Conservation (phyloP, 2,113 vertebrate species). For the Parus major region DNA sequence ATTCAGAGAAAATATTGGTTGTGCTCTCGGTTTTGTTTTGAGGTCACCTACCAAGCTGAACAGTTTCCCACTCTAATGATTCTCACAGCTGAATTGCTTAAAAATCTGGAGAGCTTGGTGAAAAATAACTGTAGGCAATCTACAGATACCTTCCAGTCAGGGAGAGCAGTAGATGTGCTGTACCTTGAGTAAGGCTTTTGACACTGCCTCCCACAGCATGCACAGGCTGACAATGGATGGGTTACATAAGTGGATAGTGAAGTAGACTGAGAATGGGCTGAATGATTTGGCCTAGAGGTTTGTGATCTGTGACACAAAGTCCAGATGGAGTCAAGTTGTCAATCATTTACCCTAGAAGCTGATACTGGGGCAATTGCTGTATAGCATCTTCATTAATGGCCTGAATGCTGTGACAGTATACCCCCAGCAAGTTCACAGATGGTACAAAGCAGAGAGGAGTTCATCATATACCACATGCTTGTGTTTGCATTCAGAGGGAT, state of each 20-base stretch:
- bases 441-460: not conserved
- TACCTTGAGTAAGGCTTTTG: not conserved
- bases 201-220: not conserved
- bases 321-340: not conserved
- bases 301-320: not conserved
- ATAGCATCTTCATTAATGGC: not conserved
- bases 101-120: not conserved
- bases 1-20: not conserved
- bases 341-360: not conserved
- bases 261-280: not conserved
- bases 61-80: not conserved
- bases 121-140: not conserved
- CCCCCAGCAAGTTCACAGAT: not conserved
- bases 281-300: not conserved
- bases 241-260: not conserved
- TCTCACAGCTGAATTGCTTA: not conserved
- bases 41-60: not conserved
- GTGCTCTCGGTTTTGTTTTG: not conserved
- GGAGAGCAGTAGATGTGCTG: not conserved
- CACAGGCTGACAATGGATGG: not conserved
- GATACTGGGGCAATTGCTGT: not conserved
- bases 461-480: not conserved
- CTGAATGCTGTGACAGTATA: not conserved
- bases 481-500: not conserved
- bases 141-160: not conserved